Base-by-base conservation (phyloP, 2,888 invertebrate genomes). In the Drosophila neonasuta region DNA sequence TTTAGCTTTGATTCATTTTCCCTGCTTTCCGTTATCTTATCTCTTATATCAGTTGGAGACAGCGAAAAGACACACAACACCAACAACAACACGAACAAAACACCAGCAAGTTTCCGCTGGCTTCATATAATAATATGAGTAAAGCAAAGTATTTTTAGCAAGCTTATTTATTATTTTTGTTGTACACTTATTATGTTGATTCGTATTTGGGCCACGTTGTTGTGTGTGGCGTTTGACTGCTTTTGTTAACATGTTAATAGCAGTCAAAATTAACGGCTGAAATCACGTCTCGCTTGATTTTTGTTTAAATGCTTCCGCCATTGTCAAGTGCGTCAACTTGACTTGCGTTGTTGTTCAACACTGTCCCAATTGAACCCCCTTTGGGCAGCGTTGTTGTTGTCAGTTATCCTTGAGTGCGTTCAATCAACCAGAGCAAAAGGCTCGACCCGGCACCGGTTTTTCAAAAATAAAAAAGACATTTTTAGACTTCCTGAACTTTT, bases 201-300 rank as follows among this genome's bases (percentile, higher is more conserved):
- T 82, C 61, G 83, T 65, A 68, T 74, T 80, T 83, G 79, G 86
- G 86, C 86, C 80, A 86, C 86, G 84, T 86, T 86, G 60, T 59
- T 60, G 60, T 29, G 60, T 24, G 50, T 48, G 34, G 30, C 42
- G 64, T 70, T 76, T 52, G 71, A 50, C 71, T 61, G 68, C 54
- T 66, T 52, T 62, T 66, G 59, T 69, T 67, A 84, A 81, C 85
- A 81, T 77, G 76, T 81, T 86, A 81, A 86, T 86, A 80, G 56
- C 66, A 71, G 60, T 46, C 68, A 44, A 60, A 80, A 64, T 80
- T 52, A 80, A 71, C 65, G 72, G 62, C 68, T 67, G 49, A 74
- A 80, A 86, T 81, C 87, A 81, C 80, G 85, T 81, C 79, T 66
- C 46, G 56, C 61, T 76, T 67, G 59, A 44, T 50, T 48, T 69